Base-by-base conservation (phyloP, 2,888 invertebrate species). In the Scaptomyza tumidula region DNA sequence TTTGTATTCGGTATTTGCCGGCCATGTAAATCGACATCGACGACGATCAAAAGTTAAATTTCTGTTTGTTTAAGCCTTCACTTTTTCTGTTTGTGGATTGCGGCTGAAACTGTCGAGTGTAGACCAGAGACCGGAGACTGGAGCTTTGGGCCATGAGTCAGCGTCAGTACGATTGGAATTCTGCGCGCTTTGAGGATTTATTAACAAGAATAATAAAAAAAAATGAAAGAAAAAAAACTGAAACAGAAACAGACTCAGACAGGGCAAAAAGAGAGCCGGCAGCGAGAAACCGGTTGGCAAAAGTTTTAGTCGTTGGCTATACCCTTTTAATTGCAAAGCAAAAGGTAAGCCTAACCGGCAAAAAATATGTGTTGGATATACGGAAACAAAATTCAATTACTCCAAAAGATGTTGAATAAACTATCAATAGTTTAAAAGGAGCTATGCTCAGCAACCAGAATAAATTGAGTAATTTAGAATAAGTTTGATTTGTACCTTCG, bases 181-280 rank as follows among this genome's bases (percentile, higher is more conserved):
- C 83, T 83, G 83, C 77, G 86, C 87, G 87, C 85, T 88, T 88
- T 71, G 87, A 86, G 87, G 87, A 87, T 88, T 85, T 88, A 85
- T 88, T 84, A 88, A 88, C 87, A 88, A 88, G 85, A 88, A 88
- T 88, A 86, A 84, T 84, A 82, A 87, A 10, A 31, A 31, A 31
- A 31, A n/a, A n/a, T n/a, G n/a, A n/a, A n/a, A 33, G 0, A 35
- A 33, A 1, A 33, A 33, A 61, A 75, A 64, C 52, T 14, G 41
- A 41, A 41, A 41, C 41, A 41, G 64, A 72, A 65, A 71, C 59
- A 64, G 53, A 71, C 67, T 55, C 50, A 78, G 64, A 67, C 62
- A 65, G 44, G 14, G 53, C 29, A 43, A 64, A 59, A 53, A 70
- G 48, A 65, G 48, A 62, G 60, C 63, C 71, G 67, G 73, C 73